These are phyloP conservation scores for Microtus ochrogaster DNA, from an alignment of 2,113 vertebrate genomes.

Conservation along the genomic window DNA sequence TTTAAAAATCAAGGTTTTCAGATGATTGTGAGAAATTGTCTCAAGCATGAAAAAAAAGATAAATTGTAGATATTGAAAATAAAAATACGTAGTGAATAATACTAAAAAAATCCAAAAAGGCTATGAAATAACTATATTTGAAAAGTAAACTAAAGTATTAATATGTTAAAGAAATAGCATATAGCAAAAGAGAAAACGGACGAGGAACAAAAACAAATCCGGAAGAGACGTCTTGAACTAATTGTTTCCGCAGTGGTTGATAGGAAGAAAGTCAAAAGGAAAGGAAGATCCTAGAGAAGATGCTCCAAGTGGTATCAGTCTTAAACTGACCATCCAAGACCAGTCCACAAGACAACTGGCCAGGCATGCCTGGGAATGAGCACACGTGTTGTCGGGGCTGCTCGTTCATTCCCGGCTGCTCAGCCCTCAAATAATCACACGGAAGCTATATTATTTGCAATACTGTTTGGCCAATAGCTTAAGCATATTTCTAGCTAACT, in stretches of 20 bases:
- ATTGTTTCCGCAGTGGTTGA: background rate
- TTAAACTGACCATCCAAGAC: background rate
- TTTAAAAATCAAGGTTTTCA: conserved; percentile 37
- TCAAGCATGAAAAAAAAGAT: conserved; percentile 11
- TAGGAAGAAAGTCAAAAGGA: background rate
- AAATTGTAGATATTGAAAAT: conserved; percentile 50
- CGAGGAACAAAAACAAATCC: background rate
- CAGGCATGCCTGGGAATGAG: background rate
- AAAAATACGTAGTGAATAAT: background rate
- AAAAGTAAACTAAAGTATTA: background rate
- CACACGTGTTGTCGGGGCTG: background rate
- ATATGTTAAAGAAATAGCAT: background rate
- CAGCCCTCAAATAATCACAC: too few relatives aligned
- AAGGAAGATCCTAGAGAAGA: background rate
- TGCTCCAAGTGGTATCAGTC: background rate
- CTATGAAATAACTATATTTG: background rate
- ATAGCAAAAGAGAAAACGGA: background rate
- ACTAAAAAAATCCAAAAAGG: background rate
- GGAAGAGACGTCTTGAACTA: background rate
- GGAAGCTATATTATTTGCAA: too few relatives aligned
- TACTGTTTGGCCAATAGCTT: too few relatives aligned
- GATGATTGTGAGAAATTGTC: background rate
- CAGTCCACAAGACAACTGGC: background rate
- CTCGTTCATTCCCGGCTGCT: too few relatives aligned
- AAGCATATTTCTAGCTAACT: too few relatives aligned